Evolutionary conservation across 1,140 invertebrate species (phyloP).

Genomic region (Saccostrea echinata): DNA sequence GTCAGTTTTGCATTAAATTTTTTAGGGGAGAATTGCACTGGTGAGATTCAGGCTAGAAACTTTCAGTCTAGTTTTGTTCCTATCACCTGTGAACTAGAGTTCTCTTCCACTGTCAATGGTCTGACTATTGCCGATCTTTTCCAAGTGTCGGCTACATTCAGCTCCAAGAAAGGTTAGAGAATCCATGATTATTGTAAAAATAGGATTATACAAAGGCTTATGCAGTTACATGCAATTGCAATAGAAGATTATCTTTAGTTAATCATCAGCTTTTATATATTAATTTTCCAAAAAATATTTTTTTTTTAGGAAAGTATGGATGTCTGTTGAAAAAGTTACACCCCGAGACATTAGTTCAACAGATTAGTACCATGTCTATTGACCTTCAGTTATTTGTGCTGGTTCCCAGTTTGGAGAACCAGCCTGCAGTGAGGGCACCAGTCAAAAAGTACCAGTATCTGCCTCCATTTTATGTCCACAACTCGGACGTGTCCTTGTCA

Average conservation of each 20-base stretch:
- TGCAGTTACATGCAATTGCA: background rate
- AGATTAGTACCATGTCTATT: conserved; percentile 69
- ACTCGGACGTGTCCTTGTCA: conserved; percentile 72
- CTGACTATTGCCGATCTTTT: conserved; percentile 68
- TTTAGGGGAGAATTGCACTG: conserved; percentile 69
- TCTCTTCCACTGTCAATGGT: conserved; percentile 59
- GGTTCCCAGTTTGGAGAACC: conserved; percentile 62
- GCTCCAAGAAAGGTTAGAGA: conserved; percentile 67
- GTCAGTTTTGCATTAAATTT: background rate
- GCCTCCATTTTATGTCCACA: conserved; percentile 77
- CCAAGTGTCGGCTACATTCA: conserved; percentile 65
- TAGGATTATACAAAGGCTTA: background rate
- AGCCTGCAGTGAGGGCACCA: conserved; percentile 66
- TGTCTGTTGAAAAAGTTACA: conserved; percentile 63
- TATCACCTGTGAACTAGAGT: conserved; percentile 69
- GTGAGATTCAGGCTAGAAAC: conserved; percentile 49
- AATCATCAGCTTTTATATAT: background rate
- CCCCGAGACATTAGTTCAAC: conserved; percentile 46
- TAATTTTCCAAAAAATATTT: conserved; percentile 25
- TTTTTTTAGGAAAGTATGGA: conserved; percentile 69
- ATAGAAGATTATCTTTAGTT: background rate
- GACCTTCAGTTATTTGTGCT: conserved; percentile 64
- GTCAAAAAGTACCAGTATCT: conserved; percentile 70
- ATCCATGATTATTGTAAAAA: conserved; percentile 19
- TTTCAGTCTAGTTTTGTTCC: conserved; percentile 64